Evolutionary conservation across 2,113 vertebrate species (phyloP).

Genomic region (Psephotus haematonotus): DNA sequence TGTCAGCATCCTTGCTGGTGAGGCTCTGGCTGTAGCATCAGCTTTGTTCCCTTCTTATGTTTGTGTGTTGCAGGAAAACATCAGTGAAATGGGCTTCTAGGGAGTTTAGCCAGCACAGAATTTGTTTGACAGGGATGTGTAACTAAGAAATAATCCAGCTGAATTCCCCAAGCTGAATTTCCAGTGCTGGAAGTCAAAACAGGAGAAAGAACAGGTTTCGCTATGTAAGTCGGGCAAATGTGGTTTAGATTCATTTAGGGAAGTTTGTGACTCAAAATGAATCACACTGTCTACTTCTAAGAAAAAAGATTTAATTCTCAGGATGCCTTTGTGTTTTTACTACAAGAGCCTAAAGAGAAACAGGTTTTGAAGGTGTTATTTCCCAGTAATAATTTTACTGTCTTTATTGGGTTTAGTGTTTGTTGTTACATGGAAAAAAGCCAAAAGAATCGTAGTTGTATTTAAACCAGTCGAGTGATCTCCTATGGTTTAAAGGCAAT

Average conservation of each 20-base stretch:
- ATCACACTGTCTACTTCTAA: neutral
- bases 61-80: neutral
- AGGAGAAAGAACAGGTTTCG: neutral
- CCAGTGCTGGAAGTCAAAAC: neutral
- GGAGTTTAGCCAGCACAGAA: neutral
- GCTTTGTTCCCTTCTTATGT: neutral
- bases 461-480: neutral
- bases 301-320: conserved; percentile 11
- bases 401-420: neutral
- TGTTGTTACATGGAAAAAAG: neutral
- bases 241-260: neutral
- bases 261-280: neutral
- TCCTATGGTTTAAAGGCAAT: neutral
- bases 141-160: neutral
- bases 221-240: neutral
- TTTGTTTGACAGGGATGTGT: neutral
- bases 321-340: neutral
- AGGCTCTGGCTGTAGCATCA: neutral
- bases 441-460: neutral
- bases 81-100: neutral
- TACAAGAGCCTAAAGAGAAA: neutral
- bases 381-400: neutral
- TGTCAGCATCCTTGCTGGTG: neutral
- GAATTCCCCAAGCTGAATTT: neutral
- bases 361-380: neutral